Percentiles rank a stretch among this genome's conserved stretches.
Conservation (phyloP, 2,888 invertebrate genomes). For the Cheilosia vernalis region DNA sequence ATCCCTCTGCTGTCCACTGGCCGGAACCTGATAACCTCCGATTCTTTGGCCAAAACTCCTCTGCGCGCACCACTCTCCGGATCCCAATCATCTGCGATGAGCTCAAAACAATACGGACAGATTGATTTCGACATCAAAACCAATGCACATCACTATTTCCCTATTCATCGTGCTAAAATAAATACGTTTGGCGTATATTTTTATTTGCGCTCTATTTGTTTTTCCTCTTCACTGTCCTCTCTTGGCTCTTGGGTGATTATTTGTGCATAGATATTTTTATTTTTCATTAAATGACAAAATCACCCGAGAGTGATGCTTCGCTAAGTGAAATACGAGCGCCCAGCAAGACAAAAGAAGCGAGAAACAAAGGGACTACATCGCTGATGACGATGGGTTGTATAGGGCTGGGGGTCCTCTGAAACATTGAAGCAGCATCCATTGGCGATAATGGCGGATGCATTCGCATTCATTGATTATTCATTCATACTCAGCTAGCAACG, state of each 20-base stretch:
- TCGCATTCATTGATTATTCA: conserved; percentile 65
- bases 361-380: conserved; percentile 35
- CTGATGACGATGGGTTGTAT: background rate
- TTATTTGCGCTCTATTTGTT: background rate
- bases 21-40: conserved; percentile 30
- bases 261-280: conserved; percentile 10
- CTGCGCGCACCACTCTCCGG: background rate
- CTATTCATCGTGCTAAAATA: conserved; percentile 38
- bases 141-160: conserved; percentile 37
- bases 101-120: conserved; percentile 29
- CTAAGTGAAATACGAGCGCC: conserved; percentile 53
- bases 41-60: background rate
- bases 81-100: conserved; percentile 24
- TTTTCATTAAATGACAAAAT: conserved; percentile 39
- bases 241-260: background rate
- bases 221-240: background rate
- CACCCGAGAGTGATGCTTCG: conserved; percentile 32
- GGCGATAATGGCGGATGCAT: conserved; percentile 57
- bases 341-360: conserved; percentile 29
- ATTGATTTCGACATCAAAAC: conserved; percentile 61
- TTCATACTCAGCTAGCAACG: conserved; percentile 42
- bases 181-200: conserved; percentile 19
- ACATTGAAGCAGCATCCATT: conserved; percentile 51
- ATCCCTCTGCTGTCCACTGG: conserved; percentile 1
- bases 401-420: background rate